phyloP scores from a whole-genome alignment of 1,140 invertebrate genomes.

The Hesperophylax magnus region DNA sequence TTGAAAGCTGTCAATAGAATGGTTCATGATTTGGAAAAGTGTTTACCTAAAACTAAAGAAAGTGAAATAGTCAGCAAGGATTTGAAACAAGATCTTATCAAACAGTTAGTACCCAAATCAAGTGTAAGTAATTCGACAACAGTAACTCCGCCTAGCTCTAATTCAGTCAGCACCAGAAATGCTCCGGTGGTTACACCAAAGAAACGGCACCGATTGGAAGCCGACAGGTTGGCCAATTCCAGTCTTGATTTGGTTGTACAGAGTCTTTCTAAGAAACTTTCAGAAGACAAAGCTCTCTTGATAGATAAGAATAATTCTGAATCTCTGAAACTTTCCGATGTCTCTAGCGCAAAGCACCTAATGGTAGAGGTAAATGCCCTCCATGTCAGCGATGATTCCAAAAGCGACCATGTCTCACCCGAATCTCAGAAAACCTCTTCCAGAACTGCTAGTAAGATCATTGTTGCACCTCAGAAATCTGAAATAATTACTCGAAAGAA shows the following conservation, averaged over 20 bases:
- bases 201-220: conserved; percentile 71
- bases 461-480: conserved; percentile 67
- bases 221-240: conserved; percentile 64
- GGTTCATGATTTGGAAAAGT: conserved; percentile 69
- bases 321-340: conserved; percentile 37
- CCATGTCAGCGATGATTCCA: conserved; percentile 50
- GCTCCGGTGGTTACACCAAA: conserved; percentile 71
- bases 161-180: conserved; percentile 36
- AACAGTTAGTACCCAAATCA: conserved; percentile 63
- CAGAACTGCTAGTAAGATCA: conserved; percentile 66
- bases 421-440: conserved; percentile 67
- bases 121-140: conserved; percentile 3
- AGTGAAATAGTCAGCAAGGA: conserved; percentile 61
- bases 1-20: conserved; percentile 69
- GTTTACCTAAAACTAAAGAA: conserved; percentile 67
- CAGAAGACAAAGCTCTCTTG: conserved; percentile 62
- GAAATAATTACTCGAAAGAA: conserved; percentile 73
- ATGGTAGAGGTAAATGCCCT: conserved; percentile 58
- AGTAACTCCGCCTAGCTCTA: conserved; percentile 53
- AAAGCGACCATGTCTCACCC: conserved; percentile 43
- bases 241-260: conserved; percentile 68
- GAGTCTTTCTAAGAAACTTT: conserved; percentile 68
- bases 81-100: conserved; percentile 62
- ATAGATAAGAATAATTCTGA: conserved; percentile 46
- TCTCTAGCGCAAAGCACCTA: conserved; percentile 59